These are phyloP conservation scores for Heteromormyrus szaboi DNA, from an alignment of 2,797 vertebrate species.

Conservation along the genomic window DNA sequence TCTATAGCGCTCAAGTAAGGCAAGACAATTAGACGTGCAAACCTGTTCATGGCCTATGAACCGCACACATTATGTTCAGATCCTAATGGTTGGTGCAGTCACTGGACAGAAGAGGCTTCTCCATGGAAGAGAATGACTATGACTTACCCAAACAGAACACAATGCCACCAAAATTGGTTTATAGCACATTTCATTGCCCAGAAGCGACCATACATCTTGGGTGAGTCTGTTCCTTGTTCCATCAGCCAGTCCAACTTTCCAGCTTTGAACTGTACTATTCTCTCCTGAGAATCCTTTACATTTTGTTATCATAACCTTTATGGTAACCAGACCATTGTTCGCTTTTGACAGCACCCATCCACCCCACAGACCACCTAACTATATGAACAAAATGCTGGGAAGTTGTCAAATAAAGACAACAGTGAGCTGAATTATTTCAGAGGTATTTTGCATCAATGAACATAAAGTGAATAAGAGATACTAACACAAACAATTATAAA, in stretches of 20 bases:
- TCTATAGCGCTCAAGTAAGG: not conserved
- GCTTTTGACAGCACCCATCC: not conserved
- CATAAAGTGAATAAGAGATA: not conserved
- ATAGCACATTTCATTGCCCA: not conserved
- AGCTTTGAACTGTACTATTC: not conserved
- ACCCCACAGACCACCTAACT: not conserved
- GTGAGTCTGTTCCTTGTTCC: not conserved
- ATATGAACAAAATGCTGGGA: not conserved
- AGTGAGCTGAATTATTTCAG: not conserved
- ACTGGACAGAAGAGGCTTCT: not conserved
- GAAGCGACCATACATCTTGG: not conserved
- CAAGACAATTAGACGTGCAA: not conserved
- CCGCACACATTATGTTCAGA: not conserved
- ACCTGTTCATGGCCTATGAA: not conserved
- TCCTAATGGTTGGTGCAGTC: not conserved
- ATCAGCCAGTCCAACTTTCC: not conserved
- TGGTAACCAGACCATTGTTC: not conserved
- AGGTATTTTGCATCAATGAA: conserved; percentile 1
- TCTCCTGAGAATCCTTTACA: not conserved
- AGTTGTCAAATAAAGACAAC: conserved; percentile 4
- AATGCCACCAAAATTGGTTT: not conserved
- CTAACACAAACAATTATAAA: not conserved
- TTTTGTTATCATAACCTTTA: not conserved
- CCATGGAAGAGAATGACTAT: not conserved
- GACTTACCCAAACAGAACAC: not conserved